These are phyloP conservation scores for Pseudachorutes palmiensis DNA, from an alignment of 1,140 invertebrate genomes.

Conservation along the genomic window DNA sequence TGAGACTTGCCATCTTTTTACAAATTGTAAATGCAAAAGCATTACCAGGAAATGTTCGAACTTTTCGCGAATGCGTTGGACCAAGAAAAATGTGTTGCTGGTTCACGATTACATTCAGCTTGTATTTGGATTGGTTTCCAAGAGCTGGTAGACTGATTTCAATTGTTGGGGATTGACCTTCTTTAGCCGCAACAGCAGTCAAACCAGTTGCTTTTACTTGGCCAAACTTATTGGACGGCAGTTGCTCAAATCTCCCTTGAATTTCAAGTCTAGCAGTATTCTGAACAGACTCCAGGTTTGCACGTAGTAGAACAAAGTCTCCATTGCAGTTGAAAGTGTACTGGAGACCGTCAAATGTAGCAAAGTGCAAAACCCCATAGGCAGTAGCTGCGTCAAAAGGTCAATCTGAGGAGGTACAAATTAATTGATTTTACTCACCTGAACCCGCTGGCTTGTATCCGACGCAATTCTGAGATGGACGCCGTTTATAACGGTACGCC, in stretches of 20 bases:
- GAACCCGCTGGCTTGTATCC: constrained; percentile 88
- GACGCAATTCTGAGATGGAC: constrained; percentile 89
- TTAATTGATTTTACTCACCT: constrained; percentile 46
- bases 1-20: background rate
- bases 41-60: constrained; percentile 84
- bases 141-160: constrained; percentile 73
- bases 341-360: constrained; percentile 79
- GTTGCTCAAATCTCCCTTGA: constrained; percentile 79
- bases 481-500: constrained; percentile 81
- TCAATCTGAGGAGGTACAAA: background rate
- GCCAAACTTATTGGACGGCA: constrained; percentile 59
- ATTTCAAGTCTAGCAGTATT: no score
- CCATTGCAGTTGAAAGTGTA: constrained; percentile 95
- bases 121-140: constrained; percentile 82
- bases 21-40: constrained; percentile 30
- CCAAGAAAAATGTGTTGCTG: constrained; percentile 79
- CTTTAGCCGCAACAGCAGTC: constrained; percentile 72
- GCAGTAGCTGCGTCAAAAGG: constrained; percentile 53
- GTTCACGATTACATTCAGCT: constrained; percentile 81
- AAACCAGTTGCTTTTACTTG: constrained; percentile 75
- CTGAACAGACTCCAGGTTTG: constrained; percentile 64
- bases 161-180: constrained; percentile 72
- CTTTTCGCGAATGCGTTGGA: constrained; percentile 68
- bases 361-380: constrained; percentile 89
- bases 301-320: constrained; percentile 77